Evolutionary conservation across 2,888 invertebrate genomes (phyloP), one percentile per base, ranked within the genome.

Genomic region (Meteorus colon): DNA sequence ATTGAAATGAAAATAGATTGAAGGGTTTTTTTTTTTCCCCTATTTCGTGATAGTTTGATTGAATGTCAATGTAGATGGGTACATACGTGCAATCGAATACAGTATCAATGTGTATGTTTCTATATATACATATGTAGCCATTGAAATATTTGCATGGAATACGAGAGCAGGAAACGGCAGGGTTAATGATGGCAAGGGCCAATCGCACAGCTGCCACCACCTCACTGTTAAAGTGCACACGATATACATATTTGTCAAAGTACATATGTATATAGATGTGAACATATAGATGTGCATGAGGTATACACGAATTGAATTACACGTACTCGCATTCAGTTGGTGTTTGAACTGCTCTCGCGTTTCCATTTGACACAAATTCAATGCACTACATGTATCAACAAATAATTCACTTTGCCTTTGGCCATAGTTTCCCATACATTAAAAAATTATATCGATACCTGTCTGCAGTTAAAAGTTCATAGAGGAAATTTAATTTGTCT

Each of bases 181-280:
- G 69, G 69, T 69, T 69, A 69, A 69, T 69, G 59, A 69, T 69
- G 55, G 55, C 69, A 31, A 69, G 69, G 69, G 55, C 69, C 59
- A 69, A 59, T 69, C 68, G 68, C n/a, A 24, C 45, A 31, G 48
- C 48, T 51, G 31, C n/a, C 29, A n/a, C 10, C 24, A 16, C 34
- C 59, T 19, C 19, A 19, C 6, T 19, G 55, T n/a, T 55, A 51
- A 69, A 55, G 34, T 69, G 55, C 41, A 51, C 45, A 24, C 16
- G n/a, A 19, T 37, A 37, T 59, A 34, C 27, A 67, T 51, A 68
- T 68, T 68, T 68, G n/a, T 19, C 55, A 55, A 6, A 55, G 67
- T 45, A 48, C 41, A 65, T 48, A 48, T 48, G n/a, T 48, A 48
- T n/a, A 4, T 14, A 48, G 4, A 3, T 19, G n/a, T n/a, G 4